Evolutionary conservation across 2,888 invertebrate species (phyloP), one percentile per base, ranked within the genome.

Genomic region (Diabrotica balteata): DNA sequence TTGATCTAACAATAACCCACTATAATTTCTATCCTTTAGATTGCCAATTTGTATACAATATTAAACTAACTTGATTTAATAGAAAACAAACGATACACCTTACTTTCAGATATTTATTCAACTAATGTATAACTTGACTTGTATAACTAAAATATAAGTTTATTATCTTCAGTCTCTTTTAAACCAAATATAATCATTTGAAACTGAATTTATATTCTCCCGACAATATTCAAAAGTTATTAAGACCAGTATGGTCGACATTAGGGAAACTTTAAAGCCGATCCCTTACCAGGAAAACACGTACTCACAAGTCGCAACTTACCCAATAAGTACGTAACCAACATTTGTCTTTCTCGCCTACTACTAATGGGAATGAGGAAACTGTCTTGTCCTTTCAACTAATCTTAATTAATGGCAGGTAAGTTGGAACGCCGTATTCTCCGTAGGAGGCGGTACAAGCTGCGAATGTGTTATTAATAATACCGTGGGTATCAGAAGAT

Each of bases 401-500:
- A 67, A 62, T 59, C 58, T 59, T 63, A 67, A 63, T 67, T 62
- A 67, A 67, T 67, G 42, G 62, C 58, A 58, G 47, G 62, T 67
- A 59, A 62, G 67, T 62, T 62, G 44, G 53, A 62, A 62, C 47
- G 67, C 47, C 55, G 42, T 53, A 53, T 62, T 55, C 43, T 11
- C 43, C n/a, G 45, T 44, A 57, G 45, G 45, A 57, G 44, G 5
- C 45, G 17, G 5, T 42, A 57, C 7, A 8, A 44, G 17, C 44
- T 8, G 45, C 9, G 55, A 57, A 57, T 45, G 43, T 45, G 32
- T 57, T 17, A 57, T 57, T 57, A 46, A 44, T 57, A 11, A 44
- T 45, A 11, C 45, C n/a, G 11, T 57, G 17, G 44, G 32, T 53
- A 53, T 53, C 42, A 11, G 43, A 8, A 53, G 9, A 8, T 22